Conservation (phyloP, 2,113 vertebrate species). For the Zapus hudsonius region DNA sequence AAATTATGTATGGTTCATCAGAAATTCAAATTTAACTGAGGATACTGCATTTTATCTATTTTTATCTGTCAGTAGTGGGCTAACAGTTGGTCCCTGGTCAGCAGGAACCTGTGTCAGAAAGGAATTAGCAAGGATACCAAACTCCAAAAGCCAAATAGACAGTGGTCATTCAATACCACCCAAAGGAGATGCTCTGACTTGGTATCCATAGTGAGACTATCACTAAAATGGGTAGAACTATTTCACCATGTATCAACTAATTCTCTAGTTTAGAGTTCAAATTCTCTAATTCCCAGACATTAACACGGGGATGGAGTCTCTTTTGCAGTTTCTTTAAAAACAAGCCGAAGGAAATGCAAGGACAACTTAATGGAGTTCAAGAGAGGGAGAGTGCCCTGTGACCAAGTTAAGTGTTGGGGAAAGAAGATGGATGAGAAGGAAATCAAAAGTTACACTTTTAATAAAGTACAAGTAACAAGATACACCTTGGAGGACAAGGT, state of each 20-base stretch:
- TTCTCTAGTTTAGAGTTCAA: conserved; percentile 14
- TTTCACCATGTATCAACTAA: neutral
- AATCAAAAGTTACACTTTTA: too few relatives aligned
- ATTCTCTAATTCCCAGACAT: neutral
- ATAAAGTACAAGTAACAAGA: too few relatives aligned
- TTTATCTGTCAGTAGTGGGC: neutral
- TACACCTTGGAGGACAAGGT: too few relatives aligned
- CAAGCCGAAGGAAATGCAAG: too few relatives aligned
- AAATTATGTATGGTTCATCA: neutral
- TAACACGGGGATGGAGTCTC: too few relatives aligned
- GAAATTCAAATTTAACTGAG: conserved; percentile 24
- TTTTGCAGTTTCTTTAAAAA: too few relatives aligned
- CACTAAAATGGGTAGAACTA: neutral
- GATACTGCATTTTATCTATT: neutral
- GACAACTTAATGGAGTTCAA: too few relatives aligned
- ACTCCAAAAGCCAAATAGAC: neutral
- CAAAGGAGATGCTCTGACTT: neutral
- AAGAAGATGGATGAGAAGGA: too few relatives aligned
- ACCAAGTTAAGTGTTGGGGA: too few relatives aligned
- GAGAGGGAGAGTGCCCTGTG: too few relatives aligned
- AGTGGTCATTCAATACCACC: neutral
- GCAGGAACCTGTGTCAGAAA: neutral
- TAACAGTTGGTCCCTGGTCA: neutral
- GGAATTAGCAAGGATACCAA: neutral
- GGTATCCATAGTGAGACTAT: neutral